Evolutionary conservation across 2,888 invertebrate species (phyloP).

Genomic region (Laspeyria flexula): DNA sequence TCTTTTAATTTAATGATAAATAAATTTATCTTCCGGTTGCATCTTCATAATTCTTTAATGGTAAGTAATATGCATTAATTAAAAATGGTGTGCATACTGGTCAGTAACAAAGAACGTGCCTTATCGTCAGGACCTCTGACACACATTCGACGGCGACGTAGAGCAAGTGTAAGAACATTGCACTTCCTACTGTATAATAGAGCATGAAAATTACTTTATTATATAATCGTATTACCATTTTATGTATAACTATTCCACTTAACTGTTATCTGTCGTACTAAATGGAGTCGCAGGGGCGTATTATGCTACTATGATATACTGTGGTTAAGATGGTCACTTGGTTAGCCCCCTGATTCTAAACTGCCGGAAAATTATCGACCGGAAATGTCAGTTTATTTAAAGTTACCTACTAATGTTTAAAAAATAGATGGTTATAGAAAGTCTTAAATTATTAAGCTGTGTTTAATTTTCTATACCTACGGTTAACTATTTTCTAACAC

Average conservation of each 20-base stretch:
- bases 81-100: conserved; percentile 46
- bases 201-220: conserved; percentile 50
- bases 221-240: conserved; percentile 9
- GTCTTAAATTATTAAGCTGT: too few species aligned
- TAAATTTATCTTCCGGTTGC: not conserved
- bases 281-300: too few species aligned
- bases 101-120: conserved; percentile 69
- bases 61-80: conserved; percentile 30
- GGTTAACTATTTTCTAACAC: too few species aligned
- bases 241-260: not conserved
- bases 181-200: conserved; percentile 64
- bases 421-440: too few species aligned
- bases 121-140: conserved; percentile 76
- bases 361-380: too few species aligned
- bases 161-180: conserved; percentile 61
- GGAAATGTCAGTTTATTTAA: too few species aligned
- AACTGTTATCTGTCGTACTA: conserved; percentile 7
- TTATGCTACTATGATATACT: too few species aligned
- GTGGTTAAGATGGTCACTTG: too few species aligned
- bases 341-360: too few species aligned
- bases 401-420: too few species aligned
- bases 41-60: conserved; percentile 3
- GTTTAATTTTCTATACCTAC: too few species aligned
- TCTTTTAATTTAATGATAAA: too few species aligned
- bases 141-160: conserved; percentile 61